Percentiles rank a stretch among this genome's conserved stretches.
These are phyloP conservation scores for Adrianichthys oophorus DNA, from an alignment of 2,797 vertebrate genomes.

Conservation along the genomic window DNA sequence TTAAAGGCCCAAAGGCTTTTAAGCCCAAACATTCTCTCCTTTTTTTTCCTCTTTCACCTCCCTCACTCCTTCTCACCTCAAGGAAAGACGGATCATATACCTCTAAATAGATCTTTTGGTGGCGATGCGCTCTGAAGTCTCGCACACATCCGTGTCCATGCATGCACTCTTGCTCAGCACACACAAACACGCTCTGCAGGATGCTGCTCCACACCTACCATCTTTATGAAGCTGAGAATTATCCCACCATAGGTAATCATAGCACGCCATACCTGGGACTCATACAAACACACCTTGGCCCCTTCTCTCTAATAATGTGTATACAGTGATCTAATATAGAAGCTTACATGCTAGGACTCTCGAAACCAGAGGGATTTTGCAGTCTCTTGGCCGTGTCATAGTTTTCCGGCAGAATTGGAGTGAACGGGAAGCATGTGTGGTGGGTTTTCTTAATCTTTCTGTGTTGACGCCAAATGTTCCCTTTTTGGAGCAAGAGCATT, in stretches of 20 bases:
- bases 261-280: slow-evolving; percentile 69
- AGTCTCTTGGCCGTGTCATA: slow-evolving; percentile 54
- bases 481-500: slow-evolving; percentile 54
- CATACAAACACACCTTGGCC: slow-evolving; percentile 68
- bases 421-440: slow-evolving; percentile 19
- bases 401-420: slow-evolving; percentile 30
- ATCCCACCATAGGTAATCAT: slow-evolving; percentile 77
- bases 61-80: slow-evolving; percentile 49
- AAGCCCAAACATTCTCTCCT: slow-evolving; percentile 63
- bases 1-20: slow-evolving; percentile 71
- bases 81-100: slow-evolving; percentile 68
- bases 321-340: slow-evolving; percentile 68
- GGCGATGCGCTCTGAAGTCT: slow-evolving; percentile 40
- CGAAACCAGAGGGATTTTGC: slow-evolving; percentile 57
- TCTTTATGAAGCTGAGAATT: slow-evolving; percentile 80
- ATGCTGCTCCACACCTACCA: slow-evolving; percentile 46
- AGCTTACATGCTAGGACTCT: slow-evolving; percentile 35
- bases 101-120: slow-evolving; percentile 73
- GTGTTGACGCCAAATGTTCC: slow-evolving; percentile 53
- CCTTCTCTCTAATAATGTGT: slow-evolving; percentile 71
- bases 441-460: slow-evolving; percentile 47
- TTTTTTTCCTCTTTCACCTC: slow-evolving; percentile 54
- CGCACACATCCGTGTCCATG: slow-evolving; percentile 48
- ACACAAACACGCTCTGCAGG: slow-evolving; percentile 44
- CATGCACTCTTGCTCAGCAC: slow-evolving; percentile 31